phyloP scores from a whole-genome alignment of 2,888 invertebrate genomes.

The Mystacides longicornis region DNA sequence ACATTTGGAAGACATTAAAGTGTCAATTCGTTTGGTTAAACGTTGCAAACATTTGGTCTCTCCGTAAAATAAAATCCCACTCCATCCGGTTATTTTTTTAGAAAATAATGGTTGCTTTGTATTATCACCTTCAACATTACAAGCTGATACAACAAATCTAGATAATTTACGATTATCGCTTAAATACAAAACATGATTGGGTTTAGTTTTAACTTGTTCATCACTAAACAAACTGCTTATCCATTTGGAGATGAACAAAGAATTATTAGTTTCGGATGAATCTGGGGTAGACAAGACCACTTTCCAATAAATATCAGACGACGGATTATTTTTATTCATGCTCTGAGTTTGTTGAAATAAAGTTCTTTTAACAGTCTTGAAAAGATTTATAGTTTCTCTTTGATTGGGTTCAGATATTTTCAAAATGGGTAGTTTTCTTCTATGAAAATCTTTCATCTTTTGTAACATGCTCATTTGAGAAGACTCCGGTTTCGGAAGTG shows the following conservation, averaged over 20 bases:
- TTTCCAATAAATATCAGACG: conserved; percentile 50
- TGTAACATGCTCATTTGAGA: conserved; percentile 15
- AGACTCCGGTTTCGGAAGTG: conserved; percentile 4
- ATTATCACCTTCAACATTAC: conserved; percentile 26
- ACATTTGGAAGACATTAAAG: conserved; percentile 36
- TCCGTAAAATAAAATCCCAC: conserved; percentile 39
- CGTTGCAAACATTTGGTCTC: conserved; percentile 31
- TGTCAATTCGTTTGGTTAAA: conserved; percentile 33
- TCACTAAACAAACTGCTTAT: conserved; percentile 42
- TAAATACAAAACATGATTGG: conserved; percentile 38
- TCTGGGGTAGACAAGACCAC: conserved; percentile 52
- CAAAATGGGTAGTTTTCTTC: conserved; percentile 13
- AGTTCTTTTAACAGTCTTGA: conserved; percentile 43
- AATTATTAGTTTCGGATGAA: conserved; percentile 38
- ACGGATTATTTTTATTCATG: conserved; percentile 41
- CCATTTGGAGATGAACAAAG: conserved; percentile 43
- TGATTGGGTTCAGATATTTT: conserved; percentile 31
- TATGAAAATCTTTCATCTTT: conserved; percentile 23
- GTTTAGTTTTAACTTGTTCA: conserved; percentile 33
- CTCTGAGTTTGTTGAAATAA: conserved; percentile 44
- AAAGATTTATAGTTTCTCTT: conserved; percentile 38
- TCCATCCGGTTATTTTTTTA: conserved; percentile 39
- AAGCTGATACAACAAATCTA: conserved; percentile 44
- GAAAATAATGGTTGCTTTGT: not conserved
- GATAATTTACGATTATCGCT: conserved; percentile 44